Evolutionary conservation across 2,888 invertebrate genomes (phyloP).

Genomic region (Empis stercorea): DNA sequence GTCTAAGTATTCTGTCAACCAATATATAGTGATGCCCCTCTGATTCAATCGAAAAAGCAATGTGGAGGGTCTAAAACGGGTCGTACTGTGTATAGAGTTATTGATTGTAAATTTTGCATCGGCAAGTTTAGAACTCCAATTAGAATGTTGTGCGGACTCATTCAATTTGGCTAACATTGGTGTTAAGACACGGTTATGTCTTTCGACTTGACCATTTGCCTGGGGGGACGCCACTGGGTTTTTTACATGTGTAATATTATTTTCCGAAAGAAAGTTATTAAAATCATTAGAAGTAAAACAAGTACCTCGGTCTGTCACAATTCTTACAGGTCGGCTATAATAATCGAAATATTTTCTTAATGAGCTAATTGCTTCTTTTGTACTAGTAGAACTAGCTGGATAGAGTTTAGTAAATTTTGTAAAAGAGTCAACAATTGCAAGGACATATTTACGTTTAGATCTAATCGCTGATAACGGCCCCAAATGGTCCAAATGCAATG

Average conservation of each 20-base stretch:
- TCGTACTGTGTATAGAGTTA: no score
- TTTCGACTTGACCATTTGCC: slow-evolving; percentile 1
- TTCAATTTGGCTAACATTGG: no score
- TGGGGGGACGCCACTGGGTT: background rate
- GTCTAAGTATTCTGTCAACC: no score
- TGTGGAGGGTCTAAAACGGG: no score
- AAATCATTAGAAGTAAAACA: slow-evolving; percentile 2
- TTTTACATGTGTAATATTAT: background rate
- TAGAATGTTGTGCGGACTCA: no score
- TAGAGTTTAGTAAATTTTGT: slow-evolving; percentile 1
- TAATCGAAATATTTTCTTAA: no score
- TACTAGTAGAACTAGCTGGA: slow-evolving; percentile 6
- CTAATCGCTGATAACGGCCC: slow-evolving; percentile 5
- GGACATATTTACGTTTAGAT: background rate
- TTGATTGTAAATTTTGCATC: no score
- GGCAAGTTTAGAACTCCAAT: no score
- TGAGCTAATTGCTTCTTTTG: slow-evolving; percentile 9
- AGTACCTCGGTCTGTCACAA: slow-evolving; percentile 1
- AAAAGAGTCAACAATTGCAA: background rate
- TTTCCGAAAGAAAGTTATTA: slow-evolving; percentile 8
- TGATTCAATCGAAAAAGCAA: no score
- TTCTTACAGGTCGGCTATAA: background rate
- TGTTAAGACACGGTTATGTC: no score
- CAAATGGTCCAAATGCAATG: slow-evolving; percentile 3
- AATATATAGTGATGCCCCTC: no score